These are phyloP conservation scores for Punctoribates punctum DNA, from an alignment of 2,888 invertebrate species.

Conservation along the genomic window DNA sequence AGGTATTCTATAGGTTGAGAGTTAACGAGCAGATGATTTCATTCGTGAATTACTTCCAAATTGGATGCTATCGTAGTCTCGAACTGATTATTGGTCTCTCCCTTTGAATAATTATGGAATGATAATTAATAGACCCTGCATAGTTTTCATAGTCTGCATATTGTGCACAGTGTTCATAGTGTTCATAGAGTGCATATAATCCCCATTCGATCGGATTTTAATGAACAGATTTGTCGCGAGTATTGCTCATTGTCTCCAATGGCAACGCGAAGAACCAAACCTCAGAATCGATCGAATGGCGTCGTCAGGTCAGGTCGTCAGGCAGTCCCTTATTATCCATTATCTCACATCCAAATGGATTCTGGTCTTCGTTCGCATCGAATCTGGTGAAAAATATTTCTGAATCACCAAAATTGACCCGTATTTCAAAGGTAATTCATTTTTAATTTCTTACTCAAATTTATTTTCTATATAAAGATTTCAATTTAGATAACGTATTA, in stretches of 20 bases:
- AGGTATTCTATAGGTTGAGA: not conserved
- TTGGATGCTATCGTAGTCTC: too few relatives aligned
- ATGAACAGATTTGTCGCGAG: conserved; percentile 7
- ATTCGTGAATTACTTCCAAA: not conserved
- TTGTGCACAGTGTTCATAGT: too few relatives aligned
- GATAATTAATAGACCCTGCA: not conserved
- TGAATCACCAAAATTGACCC: not conserved
- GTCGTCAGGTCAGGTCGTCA: conserved; percentile 26
- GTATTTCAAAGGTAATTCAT: too few relatives aligned
- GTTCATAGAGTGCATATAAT: too few relatives aligned
- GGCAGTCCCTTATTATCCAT: conserved; percentile 5
- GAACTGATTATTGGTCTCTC: not conserved
- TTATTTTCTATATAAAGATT: too few relatives aligned
- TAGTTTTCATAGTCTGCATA: too few relatives aligned
- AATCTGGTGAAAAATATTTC: not conserved
- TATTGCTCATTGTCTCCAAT: conserved; percentile 22
- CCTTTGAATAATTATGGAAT: not conserved
- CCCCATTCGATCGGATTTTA: not conserved
- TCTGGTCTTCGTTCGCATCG: not conserved
- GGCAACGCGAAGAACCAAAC: conserved; percentile 17
- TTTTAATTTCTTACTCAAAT: too few relatives aligned
- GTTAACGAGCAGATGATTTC: conserved; percentile 19
- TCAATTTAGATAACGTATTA: too few relatives aligned
- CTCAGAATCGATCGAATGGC: conserved; percentile 15
- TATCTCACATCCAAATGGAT: not conserved